Base-by-base conservation (phyloP, 1,140 invertebrate genomes). In the Tetramorium simillimum region DNA sequence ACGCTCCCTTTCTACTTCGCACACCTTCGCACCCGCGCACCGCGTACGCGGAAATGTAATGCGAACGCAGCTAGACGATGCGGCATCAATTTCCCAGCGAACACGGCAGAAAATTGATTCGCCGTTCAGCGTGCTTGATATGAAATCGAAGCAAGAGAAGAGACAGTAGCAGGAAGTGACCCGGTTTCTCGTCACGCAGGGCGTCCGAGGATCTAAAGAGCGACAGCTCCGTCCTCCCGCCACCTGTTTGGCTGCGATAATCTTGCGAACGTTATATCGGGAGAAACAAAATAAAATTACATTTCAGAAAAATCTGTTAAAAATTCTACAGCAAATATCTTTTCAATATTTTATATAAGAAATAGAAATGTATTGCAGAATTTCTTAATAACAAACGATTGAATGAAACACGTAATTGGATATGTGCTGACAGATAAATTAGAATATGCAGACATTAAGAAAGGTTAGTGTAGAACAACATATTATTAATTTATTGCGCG, bases 1-100 rank as follows among this genome's bases (percentile, higher is more conserved):
- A 51, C 46, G 9, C 43, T 86, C 80, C 53, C 86, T 78, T 81
- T 87, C 70, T 69, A 75, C 58, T 46, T 60, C 24, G 65, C 60
- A 18, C 18, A n/a, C 56, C 5, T 51, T 56, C 10, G 21, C 60
- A 49, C 33, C 4, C 3, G 21, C 60, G 21, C 60, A 58, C 6
- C 16, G n/a, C n/a, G 33, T 88, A 92, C 87, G 76, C 91, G 91
- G 90, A 91, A 93, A 92, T 92, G 77, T 91, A 92, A 93, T 67
- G 46, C 80, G 82, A 77, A 77, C 40, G 40, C 75, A 37, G n/a
- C 21, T 14, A 33, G 65, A 84, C 70, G 58, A 70, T 75, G 58
- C 60, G 73, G 69, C 53, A 63, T 67, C 51, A 58, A 78, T 77
- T 84, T 16, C 33, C 40, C 7, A 85, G 89, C 89, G 58, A 49